These are phyloP conservation scores for Halcyon senegalensis DNA, from an alignment of 2,113 vertebrate species.

Conservation along the genomic window DNA sequence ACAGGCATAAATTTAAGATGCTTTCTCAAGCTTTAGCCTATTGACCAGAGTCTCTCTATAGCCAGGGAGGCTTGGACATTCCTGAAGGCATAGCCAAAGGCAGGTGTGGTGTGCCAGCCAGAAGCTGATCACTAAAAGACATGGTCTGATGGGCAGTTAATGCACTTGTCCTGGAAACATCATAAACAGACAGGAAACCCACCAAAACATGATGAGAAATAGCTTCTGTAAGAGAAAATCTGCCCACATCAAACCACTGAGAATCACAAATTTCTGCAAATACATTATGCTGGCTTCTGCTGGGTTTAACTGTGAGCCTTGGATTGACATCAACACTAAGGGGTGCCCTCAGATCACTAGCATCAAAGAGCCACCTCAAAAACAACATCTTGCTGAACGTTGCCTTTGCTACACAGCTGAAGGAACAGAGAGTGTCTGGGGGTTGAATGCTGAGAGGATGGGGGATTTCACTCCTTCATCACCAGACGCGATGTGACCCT, in stretches of 20 bases:
- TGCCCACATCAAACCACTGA: accelerated
- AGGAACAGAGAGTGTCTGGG: background rate
- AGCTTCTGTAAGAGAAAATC: background rate
- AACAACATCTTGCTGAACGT: background rate
- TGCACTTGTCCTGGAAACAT: background rate
- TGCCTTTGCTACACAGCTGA: background rate
- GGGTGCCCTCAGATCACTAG: background rate
- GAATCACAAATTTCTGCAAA: background rate
- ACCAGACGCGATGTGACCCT: background rate
- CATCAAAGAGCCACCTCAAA: constrained; percentile 5
- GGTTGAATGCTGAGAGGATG: background rate
- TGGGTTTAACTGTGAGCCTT: background rate
- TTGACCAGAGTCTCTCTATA: background rate
- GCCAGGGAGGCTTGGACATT: background rate
- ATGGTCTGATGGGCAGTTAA: background rate
- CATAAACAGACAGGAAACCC: background rate
- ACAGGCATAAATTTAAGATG: background rate
- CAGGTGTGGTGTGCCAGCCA: background rate
- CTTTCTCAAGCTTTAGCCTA: background rate
- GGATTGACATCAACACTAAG: background rate
- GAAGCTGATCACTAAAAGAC: background rate
- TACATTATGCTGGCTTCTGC: background rate
- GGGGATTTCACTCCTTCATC: background rate
- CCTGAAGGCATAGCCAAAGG: background rate
- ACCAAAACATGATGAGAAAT: background rate